phyloP scores from a whole-genome alignment of 2,113 vertebrate genomes.

The Salvelinus sp. region DNA sequence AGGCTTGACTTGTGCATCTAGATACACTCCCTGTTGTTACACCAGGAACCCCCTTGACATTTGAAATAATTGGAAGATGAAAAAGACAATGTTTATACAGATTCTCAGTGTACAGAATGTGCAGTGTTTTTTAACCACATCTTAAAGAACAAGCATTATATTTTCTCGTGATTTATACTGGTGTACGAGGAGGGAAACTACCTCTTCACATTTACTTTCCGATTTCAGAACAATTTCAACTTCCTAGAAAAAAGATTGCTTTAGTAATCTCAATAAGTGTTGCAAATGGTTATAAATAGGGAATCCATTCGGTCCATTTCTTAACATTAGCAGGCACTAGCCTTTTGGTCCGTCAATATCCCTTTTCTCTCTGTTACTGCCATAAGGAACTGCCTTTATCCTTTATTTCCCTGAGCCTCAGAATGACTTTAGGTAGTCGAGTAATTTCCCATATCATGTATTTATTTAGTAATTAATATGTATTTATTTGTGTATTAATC shows the following conservation, averaged over 20 bases:
- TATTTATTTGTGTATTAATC: slow-evolving; percentile 74
- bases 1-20: slow-evolving; percentile 59
- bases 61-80: slow-evolving; percentile 66
- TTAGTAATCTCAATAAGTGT: slow-evolving; percentile 44
- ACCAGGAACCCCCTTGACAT: slow-evolving; percentile 61
- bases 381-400: slow-evolving; percentile 21
- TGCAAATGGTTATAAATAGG: slow-evolving; percentile 38
- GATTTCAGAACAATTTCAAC: slow-evolving; percentile 37
- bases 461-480: slow-evolving; percentile 81
- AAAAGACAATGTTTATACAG: slow-evolving; percentile 68
- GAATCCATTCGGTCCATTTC: slow-evolving; percentile 42
- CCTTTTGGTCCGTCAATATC: slow-evolving; percentile 49
- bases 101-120: slow-evolving; percentile 63
- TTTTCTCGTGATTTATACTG: slow-evolving; percentile 34
- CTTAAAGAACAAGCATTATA: slow-evolving; percentile 52
- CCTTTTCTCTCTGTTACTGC: slow-evolving; percentile 11
- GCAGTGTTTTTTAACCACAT: slow-evolving; percentile 60
- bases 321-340: slow-evolving; percentile 46
- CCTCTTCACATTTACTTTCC: slow-evolving; percentile 28
- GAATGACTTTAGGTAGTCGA: slow-evolving; percentile 78
- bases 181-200: slow-evolving; percentile 31
- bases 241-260: slow-evolving; percentile 51
- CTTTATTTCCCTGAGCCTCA: slow-evolving; percentile 78
- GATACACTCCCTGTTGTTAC: slow-evolving; percentile 52
- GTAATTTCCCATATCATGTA: slow-evolving; percentile 82